Evolutionary conservation across 1,140 invertebrate genomes (phyloP).

Genomic region (Tyrophagus putrescentiae): DNA sequence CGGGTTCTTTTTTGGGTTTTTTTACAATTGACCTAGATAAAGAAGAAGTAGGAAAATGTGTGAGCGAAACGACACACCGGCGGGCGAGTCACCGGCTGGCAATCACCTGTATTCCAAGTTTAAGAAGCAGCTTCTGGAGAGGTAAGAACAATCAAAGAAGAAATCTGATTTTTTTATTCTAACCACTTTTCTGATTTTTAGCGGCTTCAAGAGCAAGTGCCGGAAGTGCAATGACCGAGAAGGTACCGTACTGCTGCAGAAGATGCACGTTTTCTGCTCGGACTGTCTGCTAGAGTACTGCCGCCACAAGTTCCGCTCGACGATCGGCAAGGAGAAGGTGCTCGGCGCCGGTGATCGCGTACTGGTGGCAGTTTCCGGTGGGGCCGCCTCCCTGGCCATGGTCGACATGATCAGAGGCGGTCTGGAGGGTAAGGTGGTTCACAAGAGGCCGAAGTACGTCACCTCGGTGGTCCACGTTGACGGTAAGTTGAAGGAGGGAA

Average conservation of each 20-base stretch:
- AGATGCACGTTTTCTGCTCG: conserved; percentile 31
- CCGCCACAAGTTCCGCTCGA: conserved; percentile 64
- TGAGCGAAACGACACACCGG: conserved; percentile 4
- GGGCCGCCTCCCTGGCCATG: conserved; percentile 46
- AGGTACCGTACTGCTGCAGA: conserved; percentile 22
- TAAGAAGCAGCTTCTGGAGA: background rate
- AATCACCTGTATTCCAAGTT: background rate
- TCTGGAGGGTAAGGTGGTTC: conserved; percentile 32
- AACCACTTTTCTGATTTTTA: background rate
- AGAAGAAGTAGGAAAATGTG: conserved; percentile 1
- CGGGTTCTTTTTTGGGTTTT: too few species aligned
- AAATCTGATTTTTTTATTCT: background rate
- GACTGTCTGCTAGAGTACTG: conserved; percentile 50
- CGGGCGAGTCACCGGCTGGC: background rate
- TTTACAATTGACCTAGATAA: too few species aligned
- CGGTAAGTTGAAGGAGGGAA: too few species aligned
- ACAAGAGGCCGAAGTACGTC: background rate
- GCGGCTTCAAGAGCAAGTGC: conserved; percentile 16
- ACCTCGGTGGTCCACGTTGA: background rate
- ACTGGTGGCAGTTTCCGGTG: conserved; percentile 51
- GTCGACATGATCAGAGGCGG: conserved; percentile 50
- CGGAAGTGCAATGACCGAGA: conserved; percentile 21
- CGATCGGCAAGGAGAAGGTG: conserved; percentile 59
- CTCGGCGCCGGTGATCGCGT: conserved; percentile 50
- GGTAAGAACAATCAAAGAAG: background rate